These are phyloP conservation scores for Mesorhabditis sp. DNA, from an alignment of 2,888 invertebrate species.

Conservation along the genomic window DNA sequence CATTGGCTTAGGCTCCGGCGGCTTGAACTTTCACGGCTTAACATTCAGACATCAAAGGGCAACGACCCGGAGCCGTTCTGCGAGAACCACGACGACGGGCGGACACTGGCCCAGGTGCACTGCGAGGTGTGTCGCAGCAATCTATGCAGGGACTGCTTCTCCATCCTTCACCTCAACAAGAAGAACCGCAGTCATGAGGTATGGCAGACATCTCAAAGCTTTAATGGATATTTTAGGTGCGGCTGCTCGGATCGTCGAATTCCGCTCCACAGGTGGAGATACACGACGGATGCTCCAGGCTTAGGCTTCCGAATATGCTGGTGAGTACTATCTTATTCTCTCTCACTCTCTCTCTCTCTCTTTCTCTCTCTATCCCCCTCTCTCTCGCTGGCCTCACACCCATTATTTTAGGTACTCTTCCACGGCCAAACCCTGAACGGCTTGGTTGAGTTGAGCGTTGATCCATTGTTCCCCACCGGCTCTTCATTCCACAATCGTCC, in stretches of 20 bases:
- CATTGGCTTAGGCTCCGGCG: background rate
- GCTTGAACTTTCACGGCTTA: background rate
- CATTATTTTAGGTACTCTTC: conserved; percentile 68
- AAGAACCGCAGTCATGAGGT: conserved; percentile 67
- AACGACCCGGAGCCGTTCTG: conserved; percentile 66
- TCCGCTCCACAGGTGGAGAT: conserved; percentile 74
- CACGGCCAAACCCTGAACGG: conserved; percentile 85
- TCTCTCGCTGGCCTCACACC: background rate
- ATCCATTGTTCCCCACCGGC: conserved; percentile 21
- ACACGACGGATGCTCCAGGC: conserved; percentile 90
- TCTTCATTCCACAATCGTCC: background rate
- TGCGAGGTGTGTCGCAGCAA: conserved; percentile 73
- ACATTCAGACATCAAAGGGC: background rate
- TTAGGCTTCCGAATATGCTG: conserved; percentile 89
- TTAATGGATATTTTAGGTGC: conserved; percentile 13
- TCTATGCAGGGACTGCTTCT: conserved; percentile 88
- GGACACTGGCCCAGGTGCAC: conserved; percentile 65
- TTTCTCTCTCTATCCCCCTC: no score
- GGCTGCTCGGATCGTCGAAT: conserved; percentile 16
- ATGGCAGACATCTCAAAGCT: conserved; percentile 7
- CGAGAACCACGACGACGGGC: conserved; percentile 85
- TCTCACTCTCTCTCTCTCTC: no score
- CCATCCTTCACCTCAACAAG: conserved; percentile 86
- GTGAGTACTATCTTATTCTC: conserved; percentile 50
- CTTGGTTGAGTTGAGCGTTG: conserved; percentile 78